Percentiles rank a stretch among this genome's conserved stretches.
phyloP scores from a whole-genome alignment of 2,113 vertebrate species.

The Alosa alosa region DNA sequence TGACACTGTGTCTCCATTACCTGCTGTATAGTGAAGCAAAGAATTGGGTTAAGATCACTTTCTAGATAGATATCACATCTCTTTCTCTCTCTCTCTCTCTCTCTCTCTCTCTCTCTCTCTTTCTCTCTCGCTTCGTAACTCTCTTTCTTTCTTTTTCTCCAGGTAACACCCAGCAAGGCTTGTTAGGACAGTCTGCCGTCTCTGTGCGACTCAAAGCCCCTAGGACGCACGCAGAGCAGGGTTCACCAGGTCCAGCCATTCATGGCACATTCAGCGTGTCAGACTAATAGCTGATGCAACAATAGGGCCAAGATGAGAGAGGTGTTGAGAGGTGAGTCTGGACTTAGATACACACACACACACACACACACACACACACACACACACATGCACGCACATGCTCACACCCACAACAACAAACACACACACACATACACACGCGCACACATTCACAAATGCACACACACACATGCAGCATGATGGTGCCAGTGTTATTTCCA shows the following conservation, averaged over 20 bases:
- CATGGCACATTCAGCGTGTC: background rate
- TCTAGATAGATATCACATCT: background rate
- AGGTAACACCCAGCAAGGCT: background rate
- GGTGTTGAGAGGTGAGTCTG: conserved; percentile 3
- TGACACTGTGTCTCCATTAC: background rate
- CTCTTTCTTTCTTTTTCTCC: background rate
- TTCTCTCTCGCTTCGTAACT: background rate
- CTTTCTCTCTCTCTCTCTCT: background rate
- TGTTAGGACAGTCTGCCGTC: conserved; percentile 21
- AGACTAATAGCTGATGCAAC: conserved; percentile 23
- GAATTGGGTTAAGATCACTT: background rate
- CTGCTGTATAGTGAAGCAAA: background rate
- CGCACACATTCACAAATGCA: too few species aligned
- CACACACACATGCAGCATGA: too few species aligned
- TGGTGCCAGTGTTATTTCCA: background rate
- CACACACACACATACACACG: too few species aligned
- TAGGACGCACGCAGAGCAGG: conserved; percentile 16
- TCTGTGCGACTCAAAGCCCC: background rate
- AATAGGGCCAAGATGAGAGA: conserved; percentile 20
- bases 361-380: too few species aligned
- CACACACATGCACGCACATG: too few species aligned
- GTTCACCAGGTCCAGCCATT: background rate
- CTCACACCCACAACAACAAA: too few species aligned
- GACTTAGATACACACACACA: background rate
- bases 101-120: background rate